These are phyloP conservation scores for Bovichtus diacanthus DNA, from an alignment of 2,797 vertebrate genomes.

Conservation along the genomic window DNA sequence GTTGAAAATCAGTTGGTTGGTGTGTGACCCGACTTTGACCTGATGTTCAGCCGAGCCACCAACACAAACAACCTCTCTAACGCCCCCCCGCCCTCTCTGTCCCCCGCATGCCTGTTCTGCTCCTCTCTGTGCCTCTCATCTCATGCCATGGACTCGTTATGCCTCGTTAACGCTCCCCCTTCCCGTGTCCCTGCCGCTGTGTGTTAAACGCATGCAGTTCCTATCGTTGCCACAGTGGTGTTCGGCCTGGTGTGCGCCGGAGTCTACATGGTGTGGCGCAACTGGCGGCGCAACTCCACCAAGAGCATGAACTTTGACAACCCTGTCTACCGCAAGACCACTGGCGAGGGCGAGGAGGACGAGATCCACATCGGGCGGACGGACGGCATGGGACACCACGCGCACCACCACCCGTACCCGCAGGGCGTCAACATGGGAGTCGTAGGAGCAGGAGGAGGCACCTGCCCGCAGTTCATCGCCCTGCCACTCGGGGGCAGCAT, in stretches of 20 bases:
- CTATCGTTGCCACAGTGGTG: slow-evolving; percentile 90
- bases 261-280: slow-evolving; percentile 95
- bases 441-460: slow-evolving; percentile 79
- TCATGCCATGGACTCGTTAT: slow-evolving; percentile 71
- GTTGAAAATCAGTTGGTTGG: not conserved
- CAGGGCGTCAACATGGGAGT: slow-evolving; percentile 84
- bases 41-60: slow-evolving; percentile 19
- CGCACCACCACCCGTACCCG: slow-evolving; percentile 86
- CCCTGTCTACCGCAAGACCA: slow-evolving; percentile 97
- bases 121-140: slow-evolving; percentile 68
- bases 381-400: slow-evolving; percentile 86
- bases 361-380: slow-evolving; percentile 97
- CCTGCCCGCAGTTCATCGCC: slow-evolving; percentile 86
- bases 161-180: slow-evolving; percentile 78
- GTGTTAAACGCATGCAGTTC: slow-evolving; percentile 88
- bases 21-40: slow-evolving; percentile 24
- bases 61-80: slow-evolving; percentile 47
- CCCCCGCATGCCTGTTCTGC: slow-evolving; percentile 63
- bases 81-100: slow-evolving; percentile 48
- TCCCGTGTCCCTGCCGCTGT: slow-evolving; percentile 77
- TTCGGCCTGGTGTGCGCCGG: slow-evolving; percentile 91
- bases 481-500: slow-evolving; percentile 85
- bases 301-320: slow-evolving; percentile 99
- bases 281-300: slow-evolving; percentile 96
- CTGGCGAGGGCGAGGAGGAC: slow-evolving; percentile 92